phyloP scores from a whole-genome alignment of 1,140 invertebrate species.

The Laupala kohalensis region DNA sequence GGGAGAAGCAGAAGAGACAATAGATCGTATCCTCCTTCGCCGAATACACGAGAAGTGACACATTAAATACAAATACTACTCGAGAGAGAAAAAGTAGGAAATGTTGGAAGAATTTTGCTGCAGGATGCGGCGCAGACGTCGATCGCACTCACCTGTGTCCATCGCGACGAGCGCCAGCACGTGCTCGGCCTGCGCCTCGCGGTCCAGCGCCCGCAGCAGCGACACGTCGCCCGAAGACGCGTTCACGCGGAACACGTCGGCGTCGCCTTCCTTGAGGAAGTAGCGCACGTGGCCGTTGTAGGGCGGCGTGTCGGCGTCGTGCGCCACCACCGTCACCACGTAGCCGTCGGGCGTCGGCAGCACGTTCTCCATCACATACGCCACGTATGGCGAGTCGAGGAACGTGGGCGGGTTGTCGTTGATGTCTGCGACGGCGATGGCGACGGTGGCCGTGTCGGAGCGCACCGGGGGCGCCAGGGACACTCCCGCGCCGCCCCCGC shows the following conservation, averaged over 20 bases:
- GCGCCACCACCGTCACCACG: constrained; percentile 62
- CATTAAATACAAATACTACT: too few relatives aligned
- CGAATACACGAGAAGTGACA: too few relatives aligned
- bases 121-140: too few relatives aligned
- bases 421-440: constrained; percentile 65
- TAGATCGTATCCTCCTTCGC: too few relatives aligned
- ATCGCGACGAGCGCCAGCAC: constrained; percentile 74
- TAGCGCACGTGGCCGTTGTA: constrained; percentile 82
- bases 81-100: too few relatives aligned
- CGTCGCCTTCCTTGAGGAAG: constrained; percentile 82
- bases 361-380: constrained; percentile 85
- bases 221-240: constrained; percentile 77
- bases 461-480: constrained; percentile 25
- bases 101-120: too few relatives aligned
- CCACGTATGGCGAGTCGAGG: constrained; percentile 76
- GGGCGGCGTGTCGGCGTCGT: constrained; percentile 80
- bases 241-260: constrained; percentile 77
- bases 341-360: constrained; percentile 61
- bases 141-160: constrained; percentile 66
- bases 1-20: too few relatives aligned
- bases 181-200: constrained; percentile 70
- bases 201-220: constrained; percentile 63
- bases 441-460: constrained; percentile 53
- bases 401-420: constrained; percentile 93
- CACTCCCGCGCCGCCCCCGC: constrained; percentile 35